Conservation (phyloP, 2,888 invertebrate genomes). For the Meganola albula region DNA sequence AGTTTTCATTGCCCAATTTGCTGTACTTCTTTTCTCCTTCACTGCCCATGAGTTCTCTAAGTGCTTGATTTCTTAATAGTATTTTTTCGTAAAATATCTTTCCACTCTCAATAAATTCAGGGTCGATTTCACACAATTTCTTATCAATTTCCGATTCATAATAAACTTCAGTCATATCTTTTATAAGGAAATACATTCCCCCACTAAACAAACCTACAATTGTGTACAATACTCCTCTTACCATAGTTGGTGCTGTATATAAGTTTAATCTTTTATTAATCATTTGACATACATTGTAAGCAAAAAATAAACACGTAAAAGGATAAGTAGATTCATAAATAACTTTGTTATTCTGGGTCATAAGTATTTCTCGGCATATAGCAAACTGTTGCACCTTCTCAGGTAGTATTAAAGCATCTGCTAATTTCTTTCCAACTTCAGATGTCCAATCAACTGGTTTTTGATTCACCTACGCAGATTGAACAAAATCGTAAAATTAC, state of each 20-base stretch:
- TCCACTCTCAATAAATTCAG: conserved; percentile 83
- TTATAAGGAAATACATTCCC: conserved; percentile 80
- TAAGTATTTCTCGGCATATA: conserved; percentile 85
- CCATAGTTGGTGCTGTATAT: conserved; percentile 65
- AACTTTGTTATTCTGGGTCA: conserved; percentile 78
- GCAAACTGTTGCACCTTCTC: conserved; percentile 89
- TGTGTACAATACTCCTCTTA: conserved; percentile 71
- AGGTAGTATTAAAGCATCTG: conserved; percentile 83
- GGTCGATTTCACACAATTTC: conserved; percentile 76
- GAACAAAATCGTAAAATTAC: too few species aligned
- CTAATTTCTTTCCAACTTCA: conserved; percentile 78
- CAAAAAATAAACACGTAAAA: conserved; percentile 58
- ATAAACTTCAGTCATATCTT: conserved; percentile 80
- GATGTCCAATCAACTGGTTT: conserved; percentile 81
- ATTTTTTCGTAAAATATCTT: conserved; percentile 86
- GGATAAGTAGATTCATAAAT: conserved; percentile 76
- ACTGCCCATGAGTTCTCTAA: conserved; percentile 80
- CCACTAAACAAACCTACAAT: conserved; percentile 75
- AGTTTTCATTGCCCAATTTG: conserved; percentile 83
- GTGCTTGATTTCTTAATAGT: conserved; percentile 83
- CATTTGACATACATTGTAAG: conserved; percentile 70
- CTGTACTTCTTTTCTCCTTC: conserved; percentile 80
- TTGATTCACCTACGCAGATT: conserved; percentile 82
- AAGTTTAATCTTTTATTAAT: conserved; percentile 77
- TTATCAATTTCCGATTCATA: conserved; percentile 82